Evolutionary conservation across 2,797 vertebrate genomes (phyloP), one percentile per base, ranked within the genome.

Genomic region (Setipinna tenuifilis): DNA sequence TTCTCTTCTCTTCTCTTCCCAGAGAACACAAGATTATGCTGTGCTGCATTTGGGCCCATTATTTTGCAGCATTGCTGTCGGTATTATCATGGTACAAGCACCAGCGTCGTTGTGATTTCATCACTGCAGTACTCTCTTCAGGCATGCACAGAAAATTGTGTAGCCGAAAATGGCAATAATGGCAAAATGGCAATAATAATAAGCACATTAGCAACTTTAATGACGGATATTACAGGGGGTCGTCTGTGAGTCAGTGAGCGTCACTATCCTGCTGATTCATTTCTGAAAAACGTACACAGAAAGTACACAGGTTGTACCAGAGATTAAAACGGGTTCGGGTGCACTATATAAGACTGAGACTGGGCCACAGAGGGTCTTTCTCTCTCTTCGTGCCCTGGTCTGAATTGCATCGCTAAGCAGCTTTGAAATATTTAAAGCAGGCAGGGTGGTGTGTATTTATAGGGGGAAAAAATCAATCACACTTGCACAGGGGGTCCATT

Each of bases 351-450:
- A 16, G 12, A 0, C 65, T 28, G 14, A 71, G 14, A 71, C 16
- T 68, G 17, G n/a, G 41, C 48, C 21, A 41, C 31, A 58, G 21
- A 75, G 17, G 21, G 48, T 23, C 28, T 3, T 35, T 71, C 25
- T 71, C 65, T 12, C 11, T 11, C 11, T 31, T 84, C 19, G 80
- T 23, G 35, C 62, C 25, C 11, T 2, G 85, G 48, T 58, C 62
- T 46, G 59, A 86, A 85, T 46, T 83, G 83, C 81, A 85, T 82
- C 21, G 59, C 59, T 86, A 83, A 87, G 83, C 84, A 84, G 85
- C 85, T 87, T 84, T 87, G 81, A 90, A 87, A 90, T 88, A 84
- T 88, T 88, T 87, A 78, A 78, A 88, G 83, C 10, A 82, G 81
- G 65, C 14, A 71, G 62, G 61, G 62, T 68, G 31, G 71, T 85